Percentiles rank a stretch among this genome's conserved stretches.
Conservation (phyloP, 2,888 invertebrate species). For the Prosopocoilus inquinatus region DNA sequence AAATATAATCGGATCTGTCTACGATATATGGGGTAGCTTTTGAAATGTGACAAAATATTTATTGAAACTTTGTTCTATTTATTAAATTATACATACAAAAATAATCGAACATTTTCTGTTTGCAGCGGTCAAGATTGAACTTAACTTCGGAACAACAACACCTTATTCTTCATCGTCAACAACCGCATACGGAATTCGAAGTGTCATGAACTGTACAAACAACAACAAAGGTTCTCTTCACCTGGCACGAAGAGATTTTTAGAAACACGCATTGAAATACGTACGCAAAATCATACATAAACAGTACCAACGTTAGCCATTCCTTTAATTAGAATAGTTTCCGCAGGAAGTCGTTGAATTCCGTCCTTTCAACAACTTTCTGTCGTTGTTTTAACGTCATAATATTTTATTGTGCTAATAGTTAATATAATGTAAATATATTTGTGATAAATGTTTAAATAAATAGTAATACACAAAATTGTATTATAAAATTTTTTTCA, state of each 20-base stretch:
- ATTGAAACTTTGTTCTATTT: too few relatives aligned
- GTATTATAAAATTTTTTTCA: too few relatives aligned
- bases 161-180: slow-evolving; percentile 50
- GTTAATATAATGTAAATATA: slow-evolving; percentile 24
- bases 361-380: slow-evolving; percentile 36
- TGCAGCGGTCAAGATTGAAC: not conserved
- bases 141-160: slow-evolving; percentile 51
- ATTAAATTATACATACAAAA: too few relatives aligned
- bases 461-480: slow-evolving; percentile 7
- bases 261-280: too few relatives aligned
- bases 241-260: too few relatives aligned
- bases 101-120: not conserved
- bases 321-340: not conserved
- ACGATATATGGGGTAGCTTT: too few relatives aligned
- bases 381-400: slow-evolving; percentile 19
- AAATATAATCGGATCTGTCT: too few relatives aligned
- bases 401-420: slow-evolving; percentile 14
- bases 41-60: too few relatives aligned
- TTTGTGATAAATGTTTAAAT: slow-evolving; percentile 34
- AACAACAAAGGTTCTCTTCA: too few relatives aligned
- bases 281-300: too few relatives aligned
- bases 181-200: slow-evolving; percentile 27
- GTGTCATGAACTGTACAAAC: slow-evolving; percentile 23
- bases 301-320: too few relatives aligned
- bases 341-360: slow-evolving; percentile 32